Percentiles rank a stretch among this genome's conserved stretches.
Conservation (phyloP, 1,140 invertebrate species). For the Neodiprion pinetum region DNA sequence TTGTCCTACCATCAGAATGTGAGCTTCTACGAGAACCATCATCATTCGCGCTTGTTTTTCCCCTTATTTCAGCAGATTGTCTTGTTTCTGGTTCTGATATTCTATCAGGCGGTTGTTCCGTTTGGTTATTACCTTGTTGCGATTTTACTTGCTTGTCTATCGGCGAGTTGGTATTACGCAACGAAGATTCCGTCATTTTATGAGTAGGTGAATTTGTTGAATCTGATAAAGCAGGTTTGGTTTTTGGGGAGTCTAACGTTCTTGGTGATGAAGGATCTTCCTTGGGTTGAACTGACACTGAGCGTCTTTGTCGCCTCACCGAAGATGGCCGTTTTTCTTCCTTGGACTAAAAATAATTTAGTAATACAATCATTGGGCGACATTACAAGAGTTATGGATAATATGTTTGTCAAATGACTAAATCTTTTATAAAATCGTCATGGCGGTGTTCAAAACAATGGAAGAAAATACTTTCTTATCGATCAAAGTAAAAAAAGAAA, state of each 20-base stretch:
- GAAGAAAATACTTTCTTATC: no score
- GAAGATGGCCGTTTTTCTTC: slow-evolving; percentile 10
- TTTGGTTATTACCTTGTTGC: not conserved
- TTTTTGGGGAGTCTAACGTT: not conserved
- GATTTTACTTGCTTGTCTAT: not conserved
- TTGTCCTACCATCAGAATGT: not conserved
- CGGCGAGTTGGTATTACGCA: slow-evolving; percentile 22
- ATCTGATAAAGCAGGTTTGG: not conserved
- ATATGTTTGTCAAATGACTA: no score
- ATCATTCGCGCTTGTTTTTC: not conserved
- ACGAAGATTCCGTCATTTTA: not conserved
- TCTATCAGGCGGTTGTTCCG: not conserved
- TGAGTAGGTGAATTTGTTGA: slow-evolving; percentile 8
- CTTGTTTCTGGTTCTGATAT: not conserved
- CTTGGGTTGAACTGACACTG: slow-evolving; percentile 32
- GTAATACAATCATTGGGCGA: no score
- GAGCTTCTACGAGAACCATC: not conserved
- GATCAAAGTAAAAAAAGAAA: no score
- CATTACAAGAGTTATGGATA: no score
- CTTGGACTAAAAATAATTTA: not conserved
- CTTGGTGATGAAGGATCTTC: slow-evolving; percentile 19
- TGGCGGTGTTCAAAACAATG: no score
- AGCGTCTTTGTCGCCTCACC: not conserved
- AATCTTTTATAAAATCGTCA: no score
- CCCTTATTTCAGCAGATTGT: not conserved